Conservation (phyloP, 2,113 vertebrate species). For the Pygoscelis antarcticus region DNA sequence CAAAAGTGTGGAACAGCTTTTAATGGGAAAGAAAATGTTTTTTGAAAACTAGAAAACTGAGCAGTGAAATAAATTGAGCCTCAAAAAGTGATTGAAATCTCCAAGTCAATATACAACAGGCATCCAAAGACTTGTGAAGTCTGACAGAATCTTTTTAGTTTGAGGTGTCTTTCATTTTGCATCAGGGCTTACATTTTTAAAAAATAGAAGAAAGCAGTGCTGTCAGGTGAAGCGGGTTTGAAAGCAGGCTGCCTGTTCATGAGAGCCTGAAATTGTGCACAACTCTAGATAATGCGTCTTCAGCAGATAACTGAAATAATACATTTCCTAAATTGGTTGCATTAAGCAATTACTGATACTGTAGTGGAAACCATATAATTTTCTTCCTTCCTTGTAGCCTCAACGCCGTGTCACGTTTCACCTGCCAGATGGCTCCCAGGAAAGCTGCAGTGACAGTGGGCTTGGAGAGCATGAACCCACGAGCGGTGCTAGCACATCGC, state of each 20-base stretch:
- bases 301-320: slow-evolving; percentile 34
- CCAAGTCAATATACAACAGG: slow-evolving; percentile 40
- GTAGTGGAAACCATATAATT: slow-evolving; percentile 62
- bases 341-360: slow-evolving; percentile 44
- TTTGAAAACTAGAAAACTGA: slow-evolving; percentile 39
- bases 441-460: slow-evolving; percentile 92
- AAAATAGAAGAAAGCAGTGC: neutral
- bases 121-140: slow-evolving; percentile 41
- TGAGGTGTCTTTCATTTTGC: slow-evolving; percentile 46
- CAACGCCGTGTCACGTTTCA: slow-evolving; percentile 97
- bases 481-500: slow-evolving; percentile 78
- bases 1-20: slow-evolving; percentile 8
- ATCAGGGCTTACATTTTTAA: slow-evolving; percentile 9
- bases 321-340: slow-evolving; percentile 30
- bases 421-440: slow-evolving; percentile 94
- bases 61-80: slow-evolving; percentile 29
- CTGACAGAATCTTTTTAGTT: slow-evolving; percentile 48
- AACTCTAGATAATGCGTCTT: slow-evolving; percentile 7
- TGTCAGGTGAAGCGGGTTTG: slow-evolving; percentile 38
- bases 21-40: slow-evolving; percentile 52
- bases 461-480: slow-evolving; percentile 84
- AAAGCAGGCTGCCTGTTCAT: slow-evolving; percentile 18
- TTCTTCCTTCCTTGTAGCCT: slow-evolving; percentile 78
- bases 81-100: slow-evolving; percentile 47
- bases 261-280: slow-evolving; percentile 53